Percentiles rank a stretch among this genome's conserved stretches.
Conservation (phyloP, 2,888 invertebrate genomes). For the Nephrocerus scutellatus region DNA sequence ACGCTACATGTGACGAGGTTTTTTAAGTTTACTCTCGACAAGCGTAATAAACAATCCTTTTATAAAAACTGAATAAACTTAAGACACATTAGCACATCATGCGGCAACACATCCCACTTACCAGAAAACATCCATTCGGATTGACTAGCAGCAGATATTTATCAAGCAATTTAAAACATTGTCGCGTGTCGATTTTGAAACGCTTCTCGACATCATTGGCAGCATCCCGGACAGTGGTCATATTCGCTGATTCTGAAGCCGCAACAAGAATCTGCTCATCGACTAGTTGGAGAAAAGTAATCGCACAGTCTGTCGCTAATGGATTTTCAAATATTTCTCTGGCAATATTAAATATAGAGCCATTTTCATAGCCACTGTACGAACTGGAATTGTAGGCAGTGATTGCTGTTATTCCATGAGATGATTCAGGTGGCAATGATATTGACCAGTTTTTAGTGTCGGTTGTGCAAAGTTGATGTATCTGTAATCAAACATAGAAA, state of each 20-base stretch:
- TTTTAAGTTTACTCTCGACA: too few species aligned
- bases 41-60: too few species aligned
- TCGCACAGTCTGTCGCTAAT: constrained; percentile 19
- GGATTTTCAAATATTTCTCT: constrained; percentile 20
- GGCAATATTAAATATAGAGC: constrained; percentile 32
- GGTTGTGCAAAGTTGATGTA: constrained; percentile 34
- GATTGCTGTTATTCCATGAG: constrained; percentile 32
- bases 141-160: constrained; percentile 32
- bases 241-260: constrained; percentile 21
- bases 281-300: constrained; percentile 34
- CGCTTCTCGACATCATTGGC: constrained; percentile 5
- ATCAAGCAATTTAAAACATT: constrained; percentile 24
- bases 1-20: too few species aligned
- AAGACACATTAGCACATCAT: too few species aligned
- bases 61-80: too few species aligned
- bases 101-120: too few species aligned
- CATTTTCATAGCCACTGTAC: constrained; percentile 36
- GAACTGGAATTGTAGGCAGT: constrained; percentile 25
- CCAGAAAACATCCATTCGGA: constrained; percentile 22
- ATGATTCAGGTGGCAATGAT: constrained; percentile 24
- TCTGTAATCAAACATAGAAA: constrained; percentile 26
- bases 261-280: constrained; percentile 32
- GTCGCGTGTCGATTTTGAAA: constrained; percentile 21
- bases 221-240: constrained; percentile 13
- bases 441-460: constrained; percentile 33